phyloP scores from a whole-genome alignment of 2,797 vertebrate genomes.

The Syngnathus rostellatus region DNA sequence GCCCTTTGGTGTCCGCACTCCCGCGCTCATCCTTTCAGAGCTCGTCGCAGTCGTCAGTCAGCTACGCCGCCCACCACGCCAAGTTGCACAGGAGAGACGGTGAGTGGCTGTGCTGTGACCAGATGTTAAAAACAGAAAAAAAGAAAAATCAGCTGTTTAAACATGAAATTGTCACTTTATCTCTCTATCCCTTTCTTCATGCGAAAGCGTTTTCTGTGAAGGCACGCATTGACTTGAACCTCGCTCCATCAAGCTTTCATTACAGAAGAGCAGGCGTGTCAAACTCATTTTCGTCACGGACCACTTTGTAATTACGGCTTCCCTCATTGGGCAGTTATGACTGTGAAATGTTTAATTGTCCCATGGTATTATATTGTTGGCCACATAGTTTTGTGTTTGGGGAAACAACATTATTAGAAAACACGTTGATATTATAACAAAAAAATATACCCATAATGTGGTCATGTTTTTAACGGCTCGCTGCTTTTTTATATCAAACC shows the following conservation, averaged over 20 bases:
- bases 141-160: background rate
- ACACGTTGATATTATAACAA: too few species aligned
- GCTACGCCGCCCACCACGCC: constrained; percentile 80
- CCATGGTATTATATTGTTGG: too few species aligned
- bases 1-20: constrained; percentile 73
- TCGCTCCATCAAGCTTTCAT: background rate
- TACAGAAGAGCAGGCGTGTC: background rate
- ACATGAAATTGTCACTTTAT: background rate
- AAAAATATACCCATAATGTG: too few species aligned
- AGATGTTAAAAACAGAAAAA: background rate
- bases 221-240: background rate
- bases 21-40: constrained; percentile 83
- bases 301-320: too few species aligned
- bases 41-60: constrained; percentile 82
- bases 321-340: too few species aligned
- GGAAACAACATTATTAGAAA: too few species aligned
- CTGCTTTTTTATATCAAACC: background rate
- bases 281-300: too few species aligned
- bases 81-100: constrained; percentile 90
- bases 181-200: background rate
- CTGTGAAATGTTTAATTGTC: too few species aligned
- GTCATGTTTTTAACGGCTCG: background rate
- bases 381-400: too few species aligned
- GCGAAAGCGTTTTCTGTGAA: background rate
- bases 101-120: constrained; percentile 54